Base-by-base conservation (phyloP, 2,113 vertebrate species). In the Xyliphius kryptos region DNA sequence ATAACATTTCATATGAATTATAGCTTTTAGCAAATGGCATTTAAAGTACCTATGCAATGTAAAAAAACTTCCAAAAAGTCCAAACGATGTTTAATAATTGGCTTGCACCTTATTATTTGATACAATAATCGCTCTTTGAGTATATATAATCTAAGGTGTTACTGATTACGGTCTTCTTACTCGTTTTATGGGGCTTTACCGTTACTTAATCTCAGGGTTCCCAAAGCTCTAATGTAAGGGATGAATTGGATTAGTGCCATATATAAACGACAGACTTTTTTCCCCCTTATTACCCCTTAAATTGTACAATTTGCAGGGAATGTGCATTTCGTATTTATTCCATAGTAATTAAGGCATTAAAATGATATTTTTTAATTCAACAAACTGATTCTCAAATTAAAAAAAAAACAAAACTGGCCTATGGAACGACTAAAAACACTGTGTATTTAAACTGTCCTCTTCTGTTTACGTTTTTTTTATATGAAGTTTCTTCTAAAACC, bases 271-370 rank as follows among this genome's bases (percentile, higher is more conserved):
- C 15, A 10, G 9, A 15, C 4, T 49, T 67, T 54, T 47, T 32
- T 32, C 2, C 26, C 26, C 12, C n/a, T 46, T 46, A 15, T 10
- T 15, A 41, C 17, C 60, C 60, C 14, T 51, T 46, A 36, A 57
- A 12, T 65, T 69, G 71, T 61, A 66, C 66, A 56, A 13, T 47
- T 21, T 22, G 37, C 66, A 69, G 15, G 11, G 55, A 56, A 61
- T 60, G 38, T 56, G n/a, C 21, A 46, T 50, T 49, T 21, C 32
- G 52, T 26, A 36, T 11, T 14, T 51, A 20, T 16, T 51, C 26
- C 26, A 32, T 32, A 32, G 26, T 32, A 32, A 32, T 32, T 3
- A 32, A 32, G 26, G 26, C 26, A 32, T 6, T 32, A 5, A 32
- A 32, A 32, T 32, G 26, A 32, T 32, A 32, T 32, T 5, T 32